Base-by-base conservation (phyloP, 1,140 invertebrate species). In the Bilobella aurantiaca region DNA sequence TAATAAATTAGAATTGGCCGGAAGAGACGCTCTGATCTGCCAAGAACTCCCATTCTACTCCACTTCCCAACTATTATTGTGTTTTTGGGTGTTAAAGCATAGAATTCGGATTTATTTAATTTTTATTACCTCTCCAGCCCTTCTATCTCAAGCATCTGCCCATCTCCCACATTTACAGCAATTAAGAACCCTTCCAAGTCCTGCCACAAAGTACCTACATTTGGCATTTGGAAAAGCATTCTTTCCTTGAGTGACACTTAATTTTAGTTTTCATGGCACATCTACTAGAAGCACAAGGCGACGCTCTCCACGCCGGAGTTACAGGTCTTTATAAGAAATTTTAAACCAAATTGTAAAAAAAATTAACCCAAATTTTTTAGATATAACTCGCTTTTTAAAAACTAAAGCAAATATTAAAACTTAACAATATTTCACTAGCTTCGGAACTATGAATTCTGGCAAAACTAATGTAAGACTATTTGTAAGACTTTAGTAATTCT, bases 71-170 rank as follows among this genome's bases (percentile, higher is more conserved):
- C n/a, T n/a, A n/a, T n/a, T 23, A 53, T 53, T 53, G 49, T 53
- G 49, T 53, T 53, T n/a, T 53, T 53, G 49, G 49, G 49, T 53
- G 49, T 53, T 53, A 53, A 53, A 53, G 12, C 49, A 53, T 12
- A 53, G 49, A 53, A 53, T 53, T 53, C 49, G 49, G 23, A 53
- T 53, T 53, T 53, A 53, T 53, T 53, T 53, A 53, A 53, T 53
- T 53, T 53, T 53, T 23, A 53, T 53, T 53, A 16, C 14, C 25
- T 23, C 49, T 53, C 49, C 25, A 23, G 49, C 14, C 14, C 5
- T 53, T 12, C 5, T 5, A 53, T 53, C 49, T 53, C 12, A 14
- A 8, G 25, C 49, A 53, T 53, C 49, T 53, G 49, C 12, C 18
- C 34, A 42, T 12, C 8, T 42, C 8, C 34, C 8, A 18, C 8